Conservation (phyloP, 2,113 vertebrate genomes). For the Procapra przewalskii region DNA sequence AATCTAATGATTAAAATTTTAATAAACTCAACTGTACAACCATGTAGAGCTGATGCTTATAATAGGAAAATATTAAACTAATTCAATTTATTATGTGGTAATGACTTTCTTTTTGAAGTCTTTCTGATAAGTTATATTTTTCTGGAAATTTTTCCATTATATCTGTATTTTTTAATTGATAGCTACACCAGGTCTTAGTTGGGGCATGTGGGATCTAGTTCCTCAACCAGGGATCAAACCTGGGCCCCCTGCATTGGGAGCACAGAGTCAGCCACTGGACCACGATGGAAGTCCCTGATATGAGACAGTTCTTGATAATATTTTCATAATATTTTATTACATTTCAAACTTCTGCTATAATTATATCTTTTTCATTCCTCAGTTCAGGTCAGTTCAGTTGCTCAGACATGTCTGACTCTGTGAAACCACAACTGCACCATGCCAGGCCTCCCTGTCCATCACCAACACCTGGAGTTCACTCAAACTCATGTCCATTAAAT, state of each 20-base stretch:
- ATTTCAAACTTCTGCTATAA: neutral
- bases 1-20: neutral
- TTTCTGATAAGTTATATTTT: neutral
- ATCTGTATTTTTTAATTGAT: neutral
- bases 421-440: neutral
- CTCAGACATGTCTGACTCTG: neutral
- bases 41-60: neutral
- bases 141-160: neutral
- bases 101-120: neutral
- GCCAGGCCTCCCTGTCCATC: neutral
- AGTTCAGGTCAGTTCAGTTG: neutral
- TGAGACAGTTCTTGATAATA: neutral
- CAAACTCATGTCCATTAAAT: neutral
- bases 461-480: neutral
- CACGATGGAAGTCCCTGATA: neutral
- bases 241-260: neutral
- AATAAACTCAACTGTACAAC: neutral
- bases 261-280: neutral
- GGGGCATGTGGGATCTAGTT: neutral
- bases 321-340: neutral
- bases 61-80: neutral
- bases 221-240: neutral
- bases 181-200: neutral
- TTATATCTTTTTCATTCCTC: neutral
- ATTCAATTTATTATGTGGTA: neutral